Evolutionary conservation across 2,113 vertebrate genomes (phyloP), one percentile per base, ranked within the genome.

Genomic region (Telmatochromis sp.): DNA sequence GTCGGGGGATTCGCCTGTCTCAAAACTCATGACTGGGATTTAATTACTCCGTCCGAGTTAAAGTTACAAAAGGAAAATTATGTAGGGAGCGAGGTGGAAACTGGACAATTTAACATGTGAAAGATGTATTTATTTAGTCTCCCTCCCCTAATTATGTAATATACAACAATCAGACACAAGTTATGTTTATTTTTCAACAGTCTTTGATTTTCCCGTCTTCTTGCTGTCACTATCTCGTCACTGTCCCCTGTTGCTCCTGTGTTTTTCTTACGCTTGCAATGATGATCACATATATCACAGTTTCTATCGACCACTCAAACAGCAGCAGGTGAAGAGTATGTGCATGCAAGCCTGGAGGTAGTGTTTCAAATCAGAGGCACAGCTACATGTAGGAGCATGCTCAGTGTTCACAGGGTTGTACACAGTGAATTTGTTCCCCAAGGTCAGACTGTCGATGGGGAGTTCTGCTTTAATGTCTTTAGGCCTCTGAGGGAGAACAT

Each of bases 11-110:
- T 86, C 83, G 45, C 82, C 87, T 87, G 87, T 94, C 92, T 93
- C 90, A 88, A 92, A 93, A 92, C 91, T 91, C 91, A 80, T 10
- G n/a, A 31, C 81, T 82, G 81, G 80, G 84, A 93, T 94, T 95
- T 92, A 94, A 95, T 95, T 94, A 94, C 93, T 85, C 81, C 71
- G 55, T 37, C 51, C 58, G 26, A 86, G 80, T 85, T 87, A 80
- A 89, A 89, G 47, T 63, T 84, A 81, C 58, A 54, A 68, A 40
- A 83, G 54, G 37, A 65, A 82, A 82, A 50, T 54, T n/a, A 83
- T 33, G 40, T 21, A 28, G 17, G 35, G 53, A 71, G 73, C 28
- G 7, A 75, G n/a, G 21, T 21, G 21, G 15, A 81, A 82, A 15
- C 78, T 84, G 26, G 86, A 83, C 28, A 21, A 53, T 75, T 54